phyloP scores from a whole-genome alignment of 1,140 invertebrate genomes.

The Drosophila nebulosa region DNA sequence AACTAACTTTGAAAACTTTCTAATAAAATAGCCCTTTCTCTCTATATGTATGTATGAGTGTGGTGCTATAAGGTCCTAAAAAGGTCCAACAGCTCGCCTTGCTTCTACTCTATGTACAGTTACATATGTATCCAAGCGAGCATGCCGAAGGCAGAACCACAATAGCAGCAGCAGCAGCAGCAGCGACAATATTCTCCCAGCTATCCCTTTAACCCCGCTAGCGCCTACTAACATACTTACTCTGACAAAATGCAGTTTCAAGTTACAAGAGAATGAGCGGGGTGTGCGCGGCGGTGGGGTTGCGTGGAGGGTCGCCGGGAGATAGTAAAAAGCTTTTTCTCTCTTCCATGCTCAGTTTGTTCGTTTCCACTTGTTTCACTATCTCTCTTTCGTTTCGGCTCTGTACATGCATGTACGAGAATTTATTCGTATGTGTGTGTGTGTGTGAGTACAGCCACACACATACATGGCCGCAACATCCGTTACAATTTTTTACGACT shows the following conservation, averaged over 20 bases:
- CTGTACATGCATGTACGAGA: background rate
- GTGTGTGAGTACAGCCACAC: constrained; percentile 12
- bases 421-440: constrained; percentile 1
- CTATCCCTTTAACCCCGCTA: background rate
- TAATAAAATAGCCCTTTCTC: constrained; percentile 71
- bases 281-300: background rate
- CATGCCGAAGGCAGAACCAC: constrained; percentile 50
- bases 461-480: constrained; percentile 72
- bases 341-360: constrained; percentile 22
- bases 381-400: constrained; percentile 4
- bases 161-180: constrained; percentile 39
- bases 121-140: constrained; percentile 3
- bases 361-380: constrained; percentile 72
- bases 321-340: constrained; percentile 27
- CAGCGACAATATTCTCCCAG: constrained; percentile 22
- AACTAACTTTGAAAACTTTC: constrained; percentile 74
- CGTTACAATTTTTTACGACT: constrained; percentile 78
- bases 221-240: background rate
- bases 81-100: constrained; percentile 19
- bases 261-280: constrained; percentile 34
- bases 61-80: background rate
- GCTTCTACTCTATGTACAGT: background rate
- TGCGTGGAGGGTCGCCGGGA: background rate
- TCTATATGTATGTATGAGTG: background rate
- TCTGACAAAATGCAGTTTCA: constrained; percentile 56